Base-by-base conservation (phyloP, 2,797 vertebrate genomes). In the Pseudochaenichthys georgianus region DNA sequence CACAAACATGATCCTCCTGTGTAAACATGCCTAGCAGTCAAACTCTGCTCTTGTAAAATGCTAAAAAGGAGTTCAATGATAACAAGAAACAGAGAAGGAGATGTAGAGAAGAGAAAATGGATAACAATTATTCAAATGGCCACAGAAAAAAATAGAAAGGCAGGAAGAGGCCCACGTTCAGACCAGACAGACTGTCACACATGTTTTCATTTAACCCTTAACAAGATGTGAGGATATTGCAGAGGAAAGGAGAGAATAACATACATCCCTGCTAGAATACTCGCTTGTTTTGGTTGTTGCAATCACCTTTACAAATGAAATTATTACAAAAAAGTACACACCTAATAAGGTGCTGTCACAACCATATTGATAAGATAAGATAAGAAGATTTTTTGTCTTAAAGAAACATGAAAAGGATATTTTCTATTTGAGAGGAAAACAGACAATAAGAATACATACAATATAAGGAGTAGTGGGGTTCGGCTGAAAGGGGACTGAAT, bases 191-290 rank as follows among this genome's bases (percentile, higher is more conserved):
- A 78, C 54, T 23, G 62, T 74, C 83, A 83, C 92, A 93, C 71
- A 65, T 94, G 92, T 84, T 89, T 93, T 68, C 81, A 85, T 83
- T 94, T 89, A 93, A 92, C 85, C 86, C 89, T 83, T 89, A 78
- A 87, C 83, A 86, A 87, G 65, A 89, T 75, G 76, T 64, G 13
- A 69, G 53, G 77, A 31, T 78, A 63, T 53, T 60, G 46, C 45
- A 50, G 62, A 64, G 9, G 55, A 81, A 58, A 23, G 50, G 46
- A 70, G 61, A 71, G 21, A 75, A 17, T 31, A 52, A 42, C 59
- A 61, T 60, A 34, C 16, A 21, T 41, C 64, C 21, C 23, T 21
- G 16, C 15, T 6, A 45, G 28, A 55, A 66, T 71, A 38, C 34
- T 38, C 8, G 4, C 28, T 28, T 28, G 42, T 59, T 19, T 51